These are phyloP conservation scores for Argyrosomus regius DNA, from an alignment of 2,797 vertebrate species.

Conservation along the genomic window DNA sequence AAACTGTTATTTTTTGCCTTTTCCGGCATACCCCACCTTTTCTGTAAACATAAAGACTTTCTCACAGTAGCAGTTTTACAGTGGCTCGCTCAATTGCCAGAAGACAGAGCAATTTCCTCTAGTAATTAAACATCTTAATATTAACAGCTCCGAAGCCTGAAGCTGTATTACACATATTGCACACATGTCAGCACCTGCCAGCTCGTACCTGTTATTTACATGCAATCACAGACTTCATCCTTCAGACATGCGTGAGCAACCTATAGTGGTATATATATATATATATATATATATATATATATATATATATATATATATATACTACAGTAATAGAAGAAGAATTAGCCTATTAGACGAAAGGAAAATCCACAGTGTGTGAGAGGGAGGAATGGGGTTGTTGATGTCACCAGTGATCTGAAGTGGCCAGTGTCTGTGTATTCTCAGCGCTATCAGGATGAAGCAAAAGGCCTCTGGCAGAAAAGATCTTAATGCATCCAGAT, in stretches of 20 bases:
- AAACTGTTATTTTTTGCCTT: not conserved
- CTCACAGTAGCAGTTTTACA: not conserved
- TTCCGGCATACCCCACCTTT: not conserved
- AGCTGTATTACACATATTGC: conserved; percentile 29
- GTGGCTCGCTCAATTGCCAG: conserved; percentile 4
- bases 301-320: too few species aligned
- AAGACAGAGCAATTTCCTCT: conserved; percentile 36
- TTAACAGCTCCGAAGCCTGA: conserved; percentile 40
- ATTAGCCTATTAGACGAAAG: conserved; percentile 41
- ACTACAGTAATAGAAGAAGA: conserved; percentile 13
- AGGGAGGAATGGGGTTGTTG: conserved; percentile 44
- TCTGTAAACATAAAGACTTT: not conserved
- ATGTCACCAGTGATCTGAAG: conserved; percentile 43
- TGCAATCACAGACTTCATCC: conserved; percentile 20
- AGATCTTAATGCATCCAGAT: conserved; percentile 50
- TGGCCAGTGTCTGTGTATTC: conserved; percentile 25
- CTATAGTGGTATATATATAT: not conserved
- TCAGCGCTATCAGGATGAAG: conserved; percentile 32
- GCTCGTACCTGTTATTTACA: conserved; percentile 31
- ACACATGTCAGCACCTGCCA: conserved; percentile 46
- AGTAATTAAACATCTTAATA: conserved; percentile 51
- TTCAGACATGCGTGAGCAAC: conserved; percentile 9
- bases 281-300: too few species aligned
- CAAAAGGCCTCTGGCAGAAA: conserved; percentile 36
- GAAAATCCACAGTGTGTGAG: conserved; percentile 34